These are phyloP conservation scores for Apolygus lucorum DNA, from an alignment of 1,140 invertebrate species.

Conservation along the genomic window DNA sequence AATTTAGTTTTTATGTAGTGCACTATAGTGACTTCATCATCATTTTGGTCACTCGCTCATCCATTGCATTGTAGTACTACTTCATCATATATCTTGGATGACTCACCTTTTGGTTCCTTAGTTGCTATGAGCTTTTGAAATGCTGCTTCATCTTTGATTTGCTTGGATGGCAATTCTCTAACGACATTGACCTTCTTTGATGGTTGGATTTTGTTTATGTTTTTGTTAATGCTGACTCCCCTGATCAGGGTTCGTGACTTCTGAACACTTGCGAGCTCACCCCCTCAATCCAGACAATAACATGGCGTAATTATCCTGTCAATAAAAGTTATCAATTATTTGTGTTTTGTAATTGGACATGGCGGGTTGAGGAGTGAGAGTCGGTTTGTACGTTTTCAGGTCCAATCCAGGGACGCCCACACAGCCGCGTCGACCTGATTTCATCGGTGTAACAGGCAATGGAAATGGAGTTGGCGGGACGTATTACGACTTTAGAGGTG, in stretches of 20 bases:
- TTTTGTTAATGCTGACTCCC: conserved; percentile 16
- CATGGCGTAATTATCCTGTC: conserved; percentile 4
- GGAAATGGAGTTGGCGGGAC: conserved; percentile 30
- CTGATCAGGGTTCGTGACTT: conserved; percentile 12
- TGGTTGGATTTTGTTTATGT: conserved; percentile 14
- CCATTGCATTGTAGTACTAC: neutral
- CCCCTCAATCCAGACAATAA: conserved; percentile 3
- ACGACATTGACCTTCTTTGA: neutral
- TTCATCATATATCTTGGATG: neutral
- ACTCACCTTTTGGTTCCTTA: neutral
- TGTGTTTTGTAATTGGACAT: neutral
- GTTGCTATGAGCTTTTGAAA: neutral
- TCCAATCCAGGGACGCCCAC: conserved; percentile 83
- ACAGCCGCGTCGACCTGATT: conserved; percentile 72
- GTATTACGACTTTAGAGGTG: conserved; percentile 46
- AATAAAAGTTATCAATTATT: conserved; percentile 5
- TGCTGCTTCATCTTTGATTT: neutral
- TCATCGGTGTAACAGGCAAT: conserved; percentile 59
- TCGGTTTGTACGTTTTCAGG: conserved; percentile 44
- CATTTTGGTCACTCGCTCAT: neutral
- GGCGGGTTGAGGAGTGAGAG: neutral
- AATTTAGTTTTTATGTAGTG: too few species aligned
- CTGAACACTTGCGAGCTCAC: conserved; percentile 14
- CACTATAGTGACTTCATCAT: too few species aligned
- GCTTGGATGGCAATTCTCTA: neutral